Evolutionary conservation across 1,140 invertebrate species (phyloP), one percentile per base, ranked within the genome.

Genomic region (Subanguina moxae): DNA sequence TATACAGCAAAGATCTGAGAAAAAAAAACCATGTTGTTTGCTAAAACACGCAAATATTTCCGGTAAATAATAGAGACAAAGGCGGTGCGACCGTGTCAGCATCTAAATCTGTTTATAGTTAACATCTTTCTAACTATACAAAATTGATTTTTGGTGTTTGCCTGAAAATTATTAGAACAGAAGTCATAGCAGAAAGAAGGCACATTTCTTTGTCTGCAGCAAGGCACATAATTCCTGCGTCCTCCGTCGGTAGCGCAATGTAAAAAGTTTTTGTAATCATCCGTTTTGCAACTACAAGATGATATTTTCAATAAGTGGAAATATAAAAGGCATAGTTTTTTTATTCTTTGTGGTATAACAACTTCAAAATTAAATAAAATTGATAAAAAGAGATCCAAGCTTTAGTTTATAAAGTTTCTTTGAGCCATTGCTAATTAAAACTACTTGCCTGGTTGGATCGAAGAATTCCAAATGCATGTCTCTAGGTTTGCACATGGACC

Each of bases 391-490:
- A n/a, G n/a, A n/a, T n/a, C n/a, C n/a, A n/a, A n/a, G n/a, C n/a
- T n/a, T n/a, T n/a, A n/a, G n/a, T n/a, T n/a, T n/a, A n/a, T n/a
- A n/a, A n/a, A n/a, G 43, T 45, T 45, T 45, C n/a, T n/a, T n/a
- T n/a, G n/a, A n/a, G n/a, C n/a, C n/a, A n/a, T 11, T 38, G 48
- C 23, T 52, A 25, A 8, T 52, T 25, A n/a, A 19, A 62, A n/a
- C 9, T 30, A 17, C 1, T 38, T 42, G 75, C 73, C 67, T 73
- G 25, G 75, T 75, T 28, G 73, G 73, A 52, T 75, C 73, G 57
- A 75, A 75, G 57, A 75, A 77, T 23, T 75, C 73, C 21, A 74
- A 57, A 61, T 78, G 28, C 63, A 75, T 65, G 38, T 75, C 76
- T 30, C 48, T 56, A 19, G 73, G 73, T 68, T 75, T 77, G 30